A percentile compares a stretch with the other conserved stretches of the same genome.
phyloP scores from a whole-genome alignment of 1,140 invertebrate genomes.

The Agrilus planipennis region DNA sequence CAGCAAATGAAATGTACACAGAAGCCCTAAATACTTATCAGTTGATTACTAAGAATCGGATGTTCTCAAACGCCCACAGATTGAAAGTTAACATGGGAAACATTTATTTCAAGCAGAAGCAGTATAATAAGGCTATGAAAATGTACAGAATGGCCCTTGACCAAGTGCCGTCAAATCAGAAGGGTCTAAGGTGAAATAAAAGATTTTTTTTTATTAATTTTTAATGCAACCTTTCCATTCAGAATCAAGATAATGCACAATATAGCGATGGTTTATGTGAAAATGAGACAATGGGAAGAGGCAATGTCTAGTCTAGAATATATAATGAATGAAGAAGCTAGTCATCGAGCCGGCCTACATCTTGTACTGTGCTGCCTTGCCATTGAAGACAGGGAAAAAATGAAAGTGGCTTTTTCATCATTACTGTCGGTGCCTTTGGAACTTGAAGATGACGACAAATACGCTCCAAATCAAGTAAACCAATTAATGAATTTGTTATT shows the following conservation, averaged over 20 bases:
- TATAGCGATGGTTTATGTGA: conserved; percentile 90
- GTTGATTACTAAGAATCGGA: conserved; percentile 72
- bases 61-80: conserved; percentile 78
- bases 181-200: conserved; percentile 62
- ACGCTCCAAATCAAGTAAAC: conserved; percentile 34
- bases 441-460: conserved; percentile 74
- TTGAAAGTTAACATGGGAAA: conserved; percentile 98
- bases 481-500: not conserved
- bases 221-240: conserved; percentile 5
- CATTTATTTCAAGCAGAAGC: conserved; percentile 90
- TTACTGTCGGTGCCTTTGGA: conserved; percentile 79
- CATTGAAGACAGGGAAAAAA: conserved; percentile 85
- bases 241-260: conserved; percentile 98
- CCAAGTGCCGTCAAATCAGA: conserved; percentile 59
- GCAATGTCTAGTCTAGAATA: conserved; percentile 95
- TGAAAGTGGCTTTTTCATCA: conserved; percentile 84
- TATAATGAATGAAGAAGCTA: conserved; percentile 90
- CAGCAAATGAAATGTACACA: conserved; percentile 85
- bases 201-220: conserved; percentile 3
- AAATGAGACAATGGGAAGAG: conserved; percentile 92
- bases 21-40: conserved; percentile 95
- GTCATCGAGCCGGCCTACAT: conserved; percentile 75
- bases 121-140: conserved; percentile 92
- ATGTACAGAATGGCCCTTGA: conserved; percentile 43
- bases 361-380: conserved; percentile 88